Conservation (phyloP, 2,113 vertebrate species). For the Strix aluco region DNA sequence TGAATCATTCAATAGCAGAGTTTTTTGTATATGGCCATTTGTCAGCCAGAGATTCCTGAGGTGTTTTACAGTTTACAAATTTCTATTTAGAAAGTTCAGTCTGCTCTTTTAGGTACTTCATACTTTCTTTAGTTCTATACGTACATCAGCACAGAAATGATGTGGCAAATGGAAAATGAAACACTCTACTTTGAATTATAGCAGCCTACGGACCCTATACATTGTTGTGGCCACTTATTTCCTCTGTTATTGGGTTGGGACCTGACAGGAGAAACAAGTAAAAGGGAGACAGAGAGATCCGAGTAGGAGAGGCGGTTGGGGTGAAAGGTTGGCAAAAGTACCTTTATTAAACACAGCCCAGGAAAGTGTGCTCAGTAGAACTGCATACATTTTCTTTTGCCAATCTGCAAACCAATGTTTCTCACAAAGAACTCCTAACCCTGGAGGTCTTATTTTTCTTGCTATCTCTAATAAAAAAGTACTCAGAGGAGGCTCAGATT, state of each 20-base stretch:
- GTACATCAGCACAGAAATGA: not conserved
- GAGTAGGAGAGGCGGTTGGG: fast-evolving
- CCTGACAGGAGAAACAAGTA: not conserved
- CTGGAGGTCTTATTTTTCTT: not conserved
- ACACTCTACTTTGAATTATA: not conserved
- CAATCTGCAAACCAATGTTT: not conserved
- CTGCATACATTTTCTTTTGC: not conserved
- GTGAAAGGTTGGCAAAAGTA: not conserved
- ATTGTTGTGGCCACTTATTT: not conserved
- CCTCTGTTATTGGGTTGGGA: not conserved
- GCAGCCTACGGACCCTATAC: not conserved
- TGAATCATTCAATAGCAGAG: not conserved
- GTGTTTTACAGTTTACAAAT: not conserved
- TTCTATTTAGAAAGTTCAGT: not conserved
- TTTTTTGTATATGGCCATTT: not conserved
- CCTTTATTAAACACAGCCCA: not conserved
- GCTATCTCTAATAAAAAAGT: not conserved
- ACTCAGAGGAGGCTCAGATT: not conserved
- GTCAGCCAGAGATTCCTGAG: not conserved
- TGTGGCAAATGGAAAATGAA: not conserved
- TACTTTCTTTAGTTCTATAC: not conserved
- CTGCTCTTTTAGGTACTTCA: not conserved
- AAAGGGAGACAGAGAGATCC: not conserved
- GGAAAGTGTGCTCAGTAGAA: not conserved
- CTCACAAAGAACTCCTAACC: not conserved